Evolutionary conservation across 2,113 vertebrate genomes (phyloP).

Genomic region (Seriola aureovittata): DNA sequence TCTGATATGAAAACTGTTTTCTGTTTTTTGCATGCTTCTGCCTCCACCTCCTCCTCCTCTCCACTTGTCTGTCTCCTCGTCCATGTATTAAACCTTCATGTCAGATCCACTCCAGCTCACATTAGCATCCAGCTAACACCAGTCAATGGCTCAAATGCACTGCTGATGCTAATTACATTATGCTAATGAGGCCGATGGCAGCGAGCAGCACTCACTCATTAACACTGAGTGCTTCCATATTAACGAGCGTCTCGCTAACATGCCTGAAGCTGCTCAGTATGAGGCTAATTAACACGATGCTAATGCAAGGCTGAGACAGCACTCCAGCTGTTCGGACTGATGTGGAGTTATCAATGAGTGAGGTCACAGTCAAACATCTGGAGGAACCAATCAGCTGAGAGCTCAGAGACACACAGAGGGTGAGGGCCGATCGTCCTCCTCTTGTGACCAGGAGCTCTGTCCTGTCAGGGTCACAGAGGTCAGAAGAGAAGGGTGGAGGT

Average conservation of each 20-base stretch:
- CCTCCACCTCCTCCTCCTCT: not conserved
- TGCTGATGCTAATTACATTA: slow-evolving; percentile 4
- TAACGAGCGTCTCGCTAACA: not conserved
- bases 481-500: not conserved
- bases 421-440: no score
- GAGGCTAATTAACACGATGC: not conserved
- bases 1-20: not conserved
- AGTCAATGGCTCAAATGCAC: not conserved
- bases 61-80: not conserved
- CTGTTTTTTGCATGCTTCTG: not conserved
- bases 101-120: slow-evolving; percentile 8
- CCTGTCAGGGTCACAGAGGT: not conserved
- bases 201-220: not conserved
- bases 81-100: not conserved
- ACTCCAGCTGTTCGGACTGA: not conserved
- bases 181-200: slow-evolving; percentile 2
- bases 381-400: no score
- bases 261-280: slow-evolving; percentile 5
- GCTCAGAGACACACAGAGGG: no score
- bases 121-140: slow-evolving; percentile 28
- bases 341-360: no score
- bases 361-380: no score
- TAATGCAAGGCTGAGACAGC: not conserved
- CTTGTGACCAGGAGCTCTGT: not conserved
- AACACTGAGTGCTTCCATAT: not conserved